A percentile compares a stretch with the other conserved stretches of the same genome.
phyloP scores from a whole-genome alignment of 2,113 vertebrate species.

The Sander lucioperca region DNA sequence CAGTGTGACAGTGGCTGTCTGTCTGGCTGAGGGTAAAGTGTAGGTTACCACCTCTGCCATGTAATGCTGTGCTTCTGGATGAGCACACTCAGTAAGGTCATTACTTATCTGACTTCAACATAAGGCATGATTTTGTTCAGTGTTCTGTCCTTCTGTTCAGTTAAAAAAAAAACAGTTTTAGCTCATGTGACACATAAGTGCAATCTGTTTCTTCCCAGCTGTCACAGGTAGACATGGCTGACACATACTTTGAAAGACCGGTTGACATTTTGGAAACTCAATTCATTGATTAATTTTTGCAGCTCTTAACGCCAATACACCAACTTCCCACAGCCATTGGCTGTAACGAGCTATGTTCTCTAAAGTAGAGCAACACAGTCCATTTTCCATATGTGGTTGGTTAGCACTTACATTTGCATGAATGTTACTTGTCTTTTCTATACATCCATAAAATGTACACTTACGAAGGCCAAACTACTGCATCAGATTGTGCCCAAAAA shows the following conservation, averaged over 20 bases:
- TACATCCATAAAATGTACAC: neutral
- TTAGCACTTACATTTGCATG: neutral
- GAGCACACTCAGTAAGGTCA: neutral
- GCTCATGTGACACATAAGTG: neutral
- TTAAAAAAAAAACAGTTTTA: neutral
- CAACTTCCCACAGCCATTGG: too few species aligned
- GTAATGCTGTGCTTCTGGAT: neutral
- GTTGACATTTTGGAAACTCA: too few species aligned
- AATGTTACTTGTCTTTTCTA: neutral
- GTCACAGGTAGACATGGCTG: neutral
- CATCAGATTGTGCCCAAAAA: neutral
- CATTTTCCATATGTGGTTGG: neutral
- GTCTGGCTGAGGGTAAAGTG: neutral
- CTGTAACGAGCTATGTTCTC: neutral
- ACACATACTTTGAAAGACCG: too few species aligned
- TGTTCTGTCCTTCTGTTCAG: too few species aligned
- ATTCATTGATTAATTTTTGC: too few species aligned
- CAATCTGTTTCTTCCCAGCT: neutral
- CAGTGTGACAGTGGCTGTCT: neutral
- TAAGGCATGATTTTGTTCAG: neutral
- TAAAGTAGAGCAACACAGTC: too few species aligned
- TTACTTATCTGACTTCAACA: conserved; percentile 1
- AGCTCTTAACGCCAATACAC: too few species aligned
- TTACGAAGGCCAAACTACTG: neutral
- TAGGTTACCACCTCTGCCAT: neutral